These are phyloP conservation scores for Zaprionus lineosus DNA, from an alignment of 2,888 invertebrate species.

Conservation along the genomic window DNA sequence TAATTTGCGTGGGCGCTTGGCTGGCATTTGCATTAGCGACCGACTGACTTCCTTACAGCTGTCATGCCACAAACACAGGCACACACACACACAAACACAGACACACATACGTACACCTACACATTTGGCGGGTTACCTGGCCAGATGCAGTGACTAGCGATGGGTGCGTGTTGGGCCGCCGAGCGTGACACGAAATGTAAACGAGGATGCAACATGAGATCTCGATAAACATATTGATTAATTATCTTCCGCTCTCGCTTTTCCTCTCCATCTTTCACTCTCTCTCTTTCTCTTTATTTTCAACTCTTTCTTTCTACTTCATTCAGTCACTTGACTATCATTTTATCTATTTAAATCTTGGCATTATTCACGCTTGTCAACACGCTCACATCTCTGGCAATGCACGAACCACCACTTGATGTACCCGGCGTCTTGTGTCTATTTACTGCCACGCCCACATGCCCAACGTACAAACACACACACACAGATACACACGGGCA, in stretches of 20 bases:
- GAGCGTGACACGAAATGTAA: too few species aligned
- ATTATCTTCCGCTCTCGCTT: too few species aligned
- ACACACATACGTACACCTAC: constrained; percentile 1
- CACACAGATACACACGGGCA: constrained; percentile 24
- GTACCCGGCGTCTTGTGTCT: constrained; percentile 8
- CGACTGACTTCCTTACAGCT: constrained; percentile 75
- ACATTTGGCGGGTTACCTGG: background rate
- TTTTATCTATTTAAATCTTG: too few species aligned
- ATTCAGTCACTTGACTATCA: too few species aligned
- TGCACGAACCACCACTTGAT: constrained; percentile 30
- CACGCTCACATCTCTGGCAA: background rate
- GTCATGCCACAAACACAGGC: constrained; percentile 35
- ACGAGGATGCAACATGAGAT: too few species aligned
- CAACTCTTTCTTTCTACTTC: too few species aligned
- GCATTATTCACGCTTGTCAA: too few species aligned
- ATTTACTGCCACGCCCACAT: constrained; percentile 42
- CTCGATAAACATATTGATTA: too few species aligned
- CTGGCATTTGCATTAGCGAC: constrained; percentile 58
- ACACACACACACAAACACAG: constrained; percentile 1
- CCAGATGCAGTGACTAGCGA: background rate
- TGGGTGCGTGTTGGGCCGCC: background rate
- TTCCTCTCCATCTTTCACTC: too few species aligned
- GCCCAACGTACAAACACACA: background rate
- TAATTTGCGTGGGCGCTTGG: constrained; percentile 68
- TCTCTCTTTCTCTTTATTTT: too few species aligned